These are phyloP conservation scores for Siniperca chuatsi DNA, from an alignment of 2,113 vertebrate species.

Conservation along the genomic window DNA sequence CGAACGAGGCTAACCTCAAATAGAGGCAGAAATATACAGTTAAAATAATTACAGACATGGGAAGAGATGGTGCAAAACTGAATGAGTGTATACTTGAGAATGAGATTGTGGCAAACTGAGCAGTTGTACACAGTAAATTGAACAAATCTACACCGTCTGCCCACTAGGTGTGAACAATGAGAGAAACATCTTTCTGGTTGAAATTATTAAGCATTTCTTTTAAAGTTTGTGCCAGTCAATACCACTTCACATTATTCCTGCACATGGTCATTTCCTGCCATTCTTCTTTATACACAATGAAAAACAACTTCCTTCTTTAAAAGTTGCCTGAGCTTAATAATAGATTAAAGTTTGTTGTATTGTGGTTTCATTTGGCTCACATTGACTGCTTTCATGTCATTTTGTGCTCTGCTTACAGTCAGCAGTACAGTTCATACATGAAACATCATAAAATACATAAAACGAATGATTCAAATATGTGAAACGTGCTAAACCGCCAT, in stretches of 20 bases:
- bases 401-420: not conserved
- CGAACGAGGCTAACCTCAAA: constrained; percentile 24
- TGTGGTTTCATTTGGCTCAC: not conserved
- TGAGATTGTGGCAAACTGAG: constrained; percentile 19
- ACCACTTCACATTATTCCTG: not conserved
- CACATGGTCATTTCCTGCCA: not conserved
- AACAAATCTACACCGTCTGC: constrained; percentile 24
- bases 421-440: not conserved
- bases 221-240: constrained; percentile 2
- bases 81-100: constrained; percentile 8
- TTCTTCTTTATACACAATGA: constrained; percentile 4
- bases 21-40: not conserved
- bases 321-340: not conserved
- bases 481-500: not conserved
- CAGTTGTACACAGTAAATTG: constrained; percentile 25
- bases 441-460: not conserved
- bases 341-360: not conserved
- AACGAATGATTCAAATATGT: too few species aligned
- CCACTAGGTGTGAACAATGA: not conserved
- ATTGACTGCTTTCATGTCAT: not conserved
- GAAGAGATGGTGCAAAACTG: not conserved
- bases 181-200: not conserved
- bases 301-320: not conserved
- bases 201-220: constrained; percentile 16
- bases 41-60: constrained; percentile 8